These are phyloP conservation scores for Alca torda DNA, from an alignment of 2,797 vertebrate species.

Conservation along the genomic window DNA sequence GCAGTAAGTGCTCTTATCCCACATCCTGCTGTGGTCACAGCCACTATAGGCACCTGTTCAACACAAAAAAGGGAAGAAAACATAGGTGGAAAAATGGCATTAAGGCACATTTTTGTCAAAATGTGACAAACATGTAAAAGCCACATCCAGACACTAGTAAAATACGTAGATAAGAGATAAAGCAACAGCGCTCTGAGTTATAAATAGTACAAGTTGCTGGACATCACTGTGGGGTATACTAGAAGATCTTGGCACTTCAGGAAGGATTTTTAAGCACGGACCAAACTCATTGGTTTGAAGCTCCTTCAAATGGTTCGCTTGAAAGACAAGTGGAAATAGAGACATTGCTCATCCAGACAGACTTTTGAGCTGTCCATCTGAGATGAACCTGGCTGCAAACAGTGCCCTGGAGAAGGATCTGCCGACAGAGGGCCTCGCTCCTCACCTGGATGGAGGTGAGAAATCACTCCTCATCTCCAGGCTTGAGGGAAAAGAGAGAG, in stretches of 20 bases:
- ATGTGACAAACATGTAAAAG: background rate
- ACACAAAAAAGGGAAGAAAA: background rate
- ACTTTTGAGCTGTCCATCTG: background rate
- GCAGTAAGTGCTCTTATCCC: slow-evolving; percentile 85
- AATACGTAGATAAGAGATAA: background rate
- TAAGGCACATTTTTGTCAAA: background rate
- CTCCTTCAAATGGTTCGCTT: background rate
- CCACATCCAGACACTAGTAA: background rate
- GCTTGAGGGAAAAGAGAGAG: background rate
- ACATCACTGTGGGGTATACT: background rate
- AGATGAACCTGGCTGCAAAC: background rate
- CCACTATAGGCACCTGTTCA: slow-evolving; percentile 82
- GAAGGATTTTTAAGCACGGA: background rate
- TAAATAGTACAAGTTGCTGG: background rate
- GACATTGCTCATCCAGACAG: background rate
- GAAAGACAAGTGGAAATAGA: background rate
- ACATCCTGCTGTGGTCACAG: slow-evolving; percentile 85
- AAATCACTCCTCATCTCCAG: background rate
- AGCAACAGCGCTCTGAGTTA: background rate
- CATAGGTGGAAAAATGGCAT: background rate
- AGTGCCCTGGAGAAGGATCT: background rate
- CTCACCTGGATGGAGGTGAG: background rate
- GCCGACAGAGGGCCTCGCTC: background rate
- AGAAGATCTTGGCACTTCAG: background rate
- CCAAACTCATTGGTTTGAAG: background rate